These are phyloP conservation scores for Zootoca vivipara DNA, from an alignment of 2,113 vertebrate species.

Conservation along the genomic window DNA sequence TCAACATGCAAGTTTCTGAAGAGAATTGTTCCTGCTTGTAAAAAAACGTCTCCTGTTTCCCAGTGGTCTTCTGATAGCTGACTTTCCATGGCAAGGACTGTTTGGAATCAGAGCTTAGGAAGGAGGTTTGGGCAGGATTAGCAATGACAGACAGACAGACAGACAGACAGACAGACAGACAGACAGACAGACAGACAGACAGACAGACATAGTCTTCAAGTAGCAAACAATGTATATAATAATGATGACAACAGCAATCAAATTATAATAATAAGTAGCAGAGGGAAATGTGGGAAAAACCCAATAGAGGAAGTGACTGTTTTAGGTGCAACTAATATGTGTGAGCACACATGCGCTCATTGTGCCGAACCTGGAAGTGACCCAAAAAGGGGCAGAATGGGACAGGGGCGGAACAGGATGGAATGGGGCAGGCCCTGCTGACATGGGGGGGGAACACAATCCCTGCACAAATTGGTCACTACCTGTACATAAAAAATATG, in stretches of 20 bases:
- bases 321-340: too few species aligned
- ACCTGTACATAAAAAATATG: background rate
- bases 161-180: too few species aligned
- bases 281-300: background rate
- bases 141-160: background rate
- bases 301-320: too few species aligned
- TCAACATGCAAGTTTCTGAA: background rate
- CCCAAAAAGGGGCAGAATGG: too few species aligned
- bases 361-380: too few species aligned
- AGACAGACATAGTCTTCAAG: background rate
- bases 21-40: background rate
- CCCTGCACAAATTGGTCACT: too few species aligned
- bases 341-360: too few species aligned
- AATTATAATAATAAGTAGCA: background rate
- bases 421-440: too few species aligned
- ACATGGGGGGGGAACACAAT: too few species aligned
- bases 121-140: background rate
- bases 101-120: background rate
- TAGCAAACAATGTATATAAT: background rate
- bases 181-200: too few species aligned
- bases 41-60: background rate
- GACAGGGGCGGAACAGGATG: too few species aligned
- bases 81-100: background rate
- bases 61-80: background rate
- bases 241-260: too few species aligned